Percentiles rank a stretch among this genome's conserved stretches.
Conservation (phyloP, 2,888 invertebrate genomes). For the Patella ulyssiponensis region DNA sequence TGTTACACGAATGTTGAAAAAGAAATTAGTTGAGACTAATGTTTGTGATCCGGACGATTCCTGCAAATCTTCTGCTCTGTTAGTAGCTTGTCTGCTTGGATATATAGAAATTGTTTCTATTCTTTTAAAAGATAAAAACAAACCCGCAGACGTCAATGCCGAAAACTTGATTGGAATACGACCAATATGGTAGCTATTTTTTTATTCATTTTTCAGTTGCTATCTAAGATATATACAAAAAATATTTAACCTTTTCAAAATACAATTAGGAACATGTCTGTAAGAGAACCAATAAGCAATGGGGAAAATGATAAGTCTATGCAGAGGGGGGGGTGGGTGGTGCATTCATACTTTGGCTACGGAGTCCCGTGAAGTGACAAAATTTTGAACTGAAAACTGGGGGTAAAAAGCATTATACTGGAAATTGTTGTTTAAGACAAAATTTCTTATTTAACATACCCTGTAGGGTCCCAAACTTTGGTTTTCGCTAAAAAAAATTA, state of each 20-base stretch:
- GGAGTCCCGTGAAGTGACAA: too few species aligned
- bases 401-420: too few species aligned
- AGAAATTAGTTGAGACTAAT: constrained; percentile 47
- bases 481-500: too few species aligned
- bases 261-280: too few species aligned
- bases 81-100: constrained; percentile 53
- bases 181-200: constrained; percentile 59
- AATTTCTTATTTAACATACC: too few species aligned
- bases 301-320: too few species aligned
- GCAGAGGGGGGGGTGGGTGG: too few species aligned
- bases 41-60: constrained; percentile 50
- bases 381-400: too few species aligned
- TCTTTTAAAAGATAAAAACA: constrained; percentile 52
- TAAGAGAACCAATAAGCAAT: too few species aligned
- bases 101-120: constrained; percentile 53
- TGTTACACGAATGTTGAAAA: constrained; percentile 45
- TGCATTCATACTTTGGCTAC: too few species aligned
- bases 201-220: not conserved
- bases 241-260: not conserved
- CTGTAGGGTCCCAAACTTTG: too few species aligned
- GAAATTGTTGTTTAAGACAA: too few species aligned
- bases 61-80: constrained; percentile 51
- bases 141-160: constrained; percentile 56
- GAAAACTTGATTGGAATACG: constrained; percentile 52
- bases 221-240: not conserved